Conservation (phyloP, 2,888 invertebrate species). For the Metallyticus violacea region DNA sequence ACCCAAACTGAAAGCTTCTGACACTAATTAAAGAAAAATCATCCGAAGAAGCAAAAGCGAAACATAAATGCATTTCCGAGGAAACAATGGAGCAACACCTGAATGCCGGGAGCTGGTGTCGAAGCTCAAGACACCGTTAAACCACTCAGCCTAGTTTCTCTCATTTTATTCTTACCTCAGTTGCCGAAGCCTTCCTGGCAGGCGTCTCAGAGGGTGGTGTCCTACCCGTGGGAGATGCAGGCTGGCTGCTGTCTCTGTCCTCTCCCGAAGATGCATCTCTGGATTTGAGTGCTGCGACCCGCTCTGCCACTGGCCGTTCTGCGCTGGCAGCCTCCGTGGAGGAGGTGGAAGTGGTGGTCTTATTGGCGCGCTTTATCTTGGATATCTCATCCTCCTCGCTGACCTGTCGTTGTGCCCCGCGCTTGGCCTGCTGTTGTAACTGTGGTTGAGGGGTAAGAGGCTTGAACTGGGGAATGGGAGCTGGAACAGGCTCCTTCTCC, state of each 20-base stretch:
- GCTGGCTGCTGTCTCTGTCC: conserved; percentile 13
- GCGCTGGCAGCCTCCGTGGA: conserved; percentile 36
- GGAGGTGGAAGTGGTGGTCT: conserved; percentile 46
- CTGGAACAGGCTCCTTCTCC: conserved; percentile 57
- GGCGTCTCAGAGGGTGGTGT: conserved; percentile 46
- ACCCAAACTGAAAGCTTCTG: too few species aligned
- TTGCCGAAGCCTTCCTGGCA: conserved; percentile 66
- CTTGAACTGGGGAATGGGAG: conserved; percentile 38
- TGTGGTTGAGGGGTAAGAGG: conserved; percentile 34
- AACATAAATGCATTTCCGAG: too few species aligned
- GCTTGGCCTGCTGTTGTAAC: conserved; percentile 37
- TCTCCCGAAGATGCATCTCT: not conserved
- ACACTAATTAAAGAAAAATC: too few species aligned
- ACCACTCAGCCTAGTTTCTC: too few species aligned
- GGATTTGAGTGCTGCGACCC: conserved; percentile 48
- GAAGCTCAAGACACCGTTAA: too few species aligned
- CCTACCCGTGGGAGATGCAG: conserved; percentile 17
- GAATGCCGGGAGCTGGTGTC: too few species aligned
- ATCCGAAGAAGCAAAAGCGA: too few species aligned
- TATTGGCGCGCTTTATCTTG: conserved; percentile 83
- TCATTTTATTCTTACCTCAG: conserved; percentile 69
- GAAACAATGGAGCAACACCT: too few species aligned
- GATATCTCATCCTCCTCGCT: conserved; percentile 90
- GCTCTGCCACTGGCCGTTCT: conserved; percentile 53
- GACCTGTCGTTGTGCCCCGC: conserved; percentile 64